Evolutionary conservation across 2,888 invertebrate genomes (phyloP).

Genomic region (Drosophila merina): DNA sequence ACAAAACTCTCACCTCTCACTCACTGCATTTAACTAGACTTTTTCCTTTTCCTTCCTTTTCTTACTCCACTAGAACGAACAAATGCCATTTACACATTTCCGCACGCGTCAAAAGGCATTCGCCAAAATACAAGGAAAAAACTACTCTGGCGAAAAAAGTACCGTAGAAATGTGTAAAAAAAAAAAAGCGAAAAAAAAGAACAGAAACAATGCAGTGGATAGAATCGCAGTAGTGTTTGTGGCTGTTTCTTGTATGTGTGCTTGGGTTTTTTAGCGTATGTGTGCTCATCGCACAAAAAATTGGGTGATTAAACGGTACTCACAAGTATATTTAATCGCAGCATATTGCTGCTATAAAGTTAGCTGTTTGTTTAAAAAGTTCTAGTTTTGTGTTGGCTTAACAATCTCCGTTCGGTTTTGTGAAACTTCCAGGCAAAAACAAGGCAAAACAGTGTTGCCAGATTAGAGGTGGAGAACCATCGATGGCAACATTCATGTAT

Average conservation of each 20-base stretch:
- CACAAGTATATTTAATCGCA: slow-evolving; percentile 38
- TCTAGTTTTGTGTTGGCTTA: slow-evolving; percentile 51
- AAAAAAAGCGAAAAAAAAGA: slow-evolving; percentile 39
- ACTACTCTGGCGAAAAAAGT: slow-evolving; percentile 27
- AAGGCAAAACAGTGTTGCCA: slow-evolving; percentile 2
- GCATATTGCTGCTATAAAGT: slow-evolving; percentile 42
- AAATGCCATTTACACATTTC: background rate
- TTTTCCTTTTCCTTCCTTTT: slow-evolving; percentile 11
- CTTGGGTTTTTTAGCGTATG: slow-evolving; percentile 1
- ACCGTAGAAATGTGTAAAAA: slow-evolving; percentile 49
- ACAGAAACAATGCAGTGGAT: slow-evolving; percentile 53
- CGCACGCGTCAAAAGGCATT: slow-evolving; percentile 26
- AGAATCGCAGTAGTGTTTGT: slow-evolving; percentile 17
- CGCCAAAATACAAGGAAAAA: slow-evolving; percentile 39
- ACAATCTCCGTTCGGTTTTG: slow-evolving; percentile 43
- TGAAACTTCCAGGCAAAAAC: slow-evolving; percentile 54
- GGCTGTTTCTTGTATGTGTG: slow-evolving; percentile 23
- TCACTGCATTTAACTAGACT: slow-evolving; percentile 20
- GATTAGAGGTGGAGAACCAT: background rate
- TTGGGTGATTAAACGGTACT: slow-evolving; percentile 18
- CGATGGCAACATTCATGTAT: too few relatives aligned
- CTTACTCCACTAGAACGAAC: background rate
- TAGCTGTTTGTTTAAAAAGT: slow-evolving; percentile 34
- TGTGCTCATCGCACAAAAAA: slow-evolving; percentile 20
- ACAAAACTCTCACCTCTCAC: slow-evolving; percentile 24